phyloP scores from a whole-genome alignment of 2,113 vertebrate genomes.

The Actenoides lindsayi region DNA sequence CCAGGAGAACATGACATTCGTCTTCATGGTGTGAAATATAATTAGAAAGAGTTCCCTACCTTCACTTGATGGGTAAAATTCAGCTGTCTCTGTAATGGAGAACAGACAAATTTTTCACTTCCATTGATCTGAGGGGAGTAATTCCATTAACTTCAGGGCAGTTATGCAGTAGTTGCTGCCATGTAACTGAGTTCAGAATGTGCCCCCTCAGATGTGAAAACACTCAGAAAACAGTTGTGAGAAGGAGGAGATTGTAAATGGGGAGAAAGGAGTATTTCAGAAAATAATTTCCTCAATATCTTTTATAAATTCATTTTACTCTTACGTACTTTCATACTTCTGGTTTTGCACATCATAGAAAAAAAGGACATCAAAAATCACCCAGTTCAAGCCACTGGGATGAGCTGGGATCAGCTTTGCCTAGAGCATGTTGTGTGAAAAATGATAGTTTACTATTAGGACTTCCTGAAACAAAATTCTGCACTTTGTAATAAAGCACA shows the following conservation, averaged over 20 bases:
- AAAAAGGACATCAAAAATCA: neutral
- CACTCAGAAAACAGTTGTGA: neutral
- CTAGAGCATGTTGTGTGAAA: neutral
- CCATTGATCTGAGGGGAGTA: neutral
- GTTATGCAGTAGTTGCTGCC: neutral
- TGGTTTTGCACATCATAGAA: neutral
- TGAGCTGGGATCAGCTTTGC: conserved; percentile 10
- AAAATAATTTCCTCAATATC: neutral
- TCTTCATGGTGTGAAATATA: neutral
- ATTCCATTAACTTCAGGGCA: neutral
- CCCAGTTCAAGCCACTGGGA: neutral
- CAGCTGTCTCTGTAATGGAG: neutral
- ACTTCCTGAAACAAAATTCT: neutral
- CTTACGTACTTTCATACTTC: neutral
- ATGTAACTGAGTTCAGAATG: neutral
- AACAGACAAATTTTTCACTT: neutral
- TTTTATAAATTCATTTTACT: neutral
- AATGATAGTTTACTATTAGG: neutral
- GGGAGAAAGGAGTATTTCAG: neutral
- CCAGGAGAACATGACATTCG: neutral
- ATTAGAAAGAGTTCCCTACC: neutral
- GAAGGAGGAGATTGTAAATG: neutral
- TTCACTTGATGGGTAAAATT: neutral
- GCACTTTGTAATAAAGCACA: neutral
- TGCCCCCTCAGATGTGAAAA: neutral